Evolutionary conservation across 2,797 vertebrate genomes (phyloP).

Genomic region (Strix occidentalis): DNA sequence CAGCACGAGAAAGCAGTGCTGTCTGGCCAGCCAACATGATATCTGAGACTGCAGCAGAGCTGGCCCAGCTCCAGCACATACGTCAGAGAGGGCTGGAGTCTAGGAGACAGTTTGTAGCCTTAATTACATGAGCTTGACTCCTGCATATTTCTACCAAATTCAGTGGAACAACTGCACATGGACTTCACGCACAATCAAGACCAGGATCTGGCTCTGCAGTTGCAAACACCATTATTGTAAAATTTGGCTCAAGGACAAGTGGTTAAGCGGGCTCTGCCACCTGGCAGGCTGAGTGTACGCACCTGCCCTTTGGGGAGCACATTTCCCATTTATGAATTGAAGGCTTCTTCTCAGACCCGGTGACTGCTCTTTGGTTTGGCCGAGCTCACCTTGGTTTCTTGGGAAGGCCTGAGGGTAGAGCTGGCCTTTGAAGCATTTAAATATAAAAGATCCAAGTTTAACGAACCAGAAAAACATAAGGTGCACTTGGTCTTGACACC

Average conservation of each 20-base stretch:
- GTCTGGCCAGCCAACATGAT: not conserved
- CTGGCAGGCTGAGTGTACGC: not conserved
- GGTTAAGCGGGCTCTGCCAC: not conserved
- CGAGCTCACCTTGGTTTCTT: not conserved
- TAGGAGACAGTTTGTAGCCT: not conserved
- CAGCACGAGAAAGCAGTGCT: not conserved
- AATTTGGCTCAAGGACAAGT: not conserved
- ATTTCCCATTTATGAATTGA: not conserved
- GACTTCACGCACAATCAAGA: not conserved
- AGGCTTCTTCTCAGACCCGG: not conserved
- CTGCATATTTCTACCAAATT: not conserved
- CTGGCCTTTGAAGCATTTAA: not conserved
- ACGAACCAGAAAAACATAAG: not conserved
- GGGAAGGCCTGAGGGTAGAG: not conserved
- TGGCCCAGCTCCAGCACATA: not conserved
- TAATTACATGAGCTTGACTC: accelerated
- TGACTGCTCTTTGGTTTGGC: slow-evolving; percentile 8
- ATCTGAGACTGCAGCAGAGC: not conserved
- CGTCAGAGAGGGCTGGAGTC: not conserved
- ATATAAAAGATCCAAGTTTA: not conserved
- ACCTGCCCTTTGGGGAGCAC: not conserved
- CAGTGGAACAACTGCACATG: not conserved
- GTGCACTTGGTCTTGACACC: not conserved
- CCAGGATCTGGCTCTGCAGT: not conserved
- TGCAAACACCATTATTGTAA: not conserved